Percentiles rank a stretch among this genome's conserved stretches.
Evolutionary conservation across 1,140 invertebrate species (phyloP).

Genomic region (Pseudoatta argentina): DNA sequence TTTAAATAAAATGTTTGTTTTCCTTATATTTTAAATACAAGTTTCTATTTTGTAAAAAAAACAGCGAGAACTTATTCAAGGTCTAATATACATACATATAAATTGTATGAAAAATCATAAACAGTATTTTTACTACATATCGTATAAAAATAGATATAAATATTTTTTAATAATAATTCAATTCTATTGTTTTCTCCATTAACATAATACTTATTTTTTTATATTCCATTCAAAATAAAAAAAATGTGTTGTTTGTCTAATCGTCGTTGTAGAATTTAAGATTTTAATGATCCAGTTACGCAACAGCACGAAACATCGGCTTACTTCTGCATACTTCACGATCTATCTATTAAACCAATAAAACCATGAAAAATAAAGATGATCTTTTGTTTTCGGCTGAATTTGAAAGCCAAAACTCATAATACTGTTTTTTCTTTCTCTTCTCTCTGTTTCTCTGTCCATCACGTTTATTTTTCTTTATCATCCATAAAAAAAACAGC

Average conservation of each 20-base stretch:
- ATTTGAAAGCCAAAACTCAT: constrained; percentile 44
- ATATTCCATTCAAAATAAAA: constrained; percentile 32
- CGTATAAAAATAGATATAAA: background rate
- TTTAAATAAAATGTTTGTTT: no score
- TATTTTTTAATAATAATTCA: background rate
- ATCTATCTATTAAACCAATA: background rate
- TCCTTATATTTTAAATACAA: no score
- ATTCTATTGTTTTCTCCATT: constrained; percentile 33
- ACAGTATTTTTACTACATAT: background rate
- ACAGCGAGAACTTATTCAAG: no score
- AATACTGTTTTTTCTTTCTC: background rate
- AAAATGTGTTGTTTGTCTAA: constrained; percentile 5
- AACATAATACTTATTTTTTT: background rate
- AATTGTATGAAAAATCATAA: background rate
- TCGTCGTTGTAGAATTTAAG: background rate
- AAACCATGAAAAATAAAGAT: constrained; percentile 74
- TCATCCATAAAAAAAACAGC: background rate
- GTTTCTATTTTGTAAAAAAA: no score
- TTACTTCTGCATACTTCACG: constrained; percentile 1
- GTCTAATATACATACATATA: background rate
- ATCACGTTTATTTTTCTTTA: constrained; percentile 2
- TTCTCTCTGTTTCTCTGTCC: constrained; percentile 3
- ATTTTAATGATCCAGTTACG: constrained; percentile 5
- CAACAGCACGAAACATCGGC: constrained; percentile 1
- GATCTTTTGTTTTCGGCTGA: constrained; percentile 79